Evolutionary conservation across 2,797 vertebrate genomes (phyloP).

Genomic region (Scyliorhinus canicula): DNA sequence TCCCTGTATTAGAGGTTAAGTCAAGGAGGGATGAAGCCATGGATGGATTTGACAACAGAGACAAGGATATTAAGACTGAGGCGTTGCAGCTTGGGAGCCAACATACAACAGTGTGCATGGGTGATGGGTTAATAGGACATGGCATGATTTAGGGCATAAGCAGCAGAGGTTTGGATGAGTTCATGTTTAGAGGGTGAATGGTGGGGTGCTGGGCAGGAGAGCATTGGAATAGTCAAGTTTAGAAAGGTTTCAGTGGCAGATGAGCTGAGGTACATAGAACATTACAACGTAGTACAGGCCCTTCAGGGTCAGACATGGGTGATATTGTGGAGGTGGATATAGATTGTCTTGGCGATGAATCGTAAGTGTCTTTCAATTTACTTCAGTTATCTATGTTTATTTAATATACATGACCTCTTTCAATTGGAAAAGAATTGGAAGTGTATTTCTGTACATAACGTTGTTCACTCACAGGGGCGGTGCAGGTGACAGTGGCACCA

Average conservation of each 20-base stretch:
- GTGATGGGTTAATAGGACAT: not conserved
- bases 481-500: not conserved
- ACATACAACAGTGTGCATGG: not conserved
- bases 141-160: not conserved
- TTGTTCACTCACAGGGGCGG: not conserved
- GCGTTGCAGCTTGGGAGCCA: not conserved
- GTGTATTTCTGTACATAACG: not conserved
- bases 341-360: not conserved
- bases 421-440: not conserved
- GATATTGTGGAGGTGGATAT: not conserved
- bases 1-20: not conserved
- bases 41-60: not conserved
- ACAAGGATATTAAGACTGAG: not conserved
- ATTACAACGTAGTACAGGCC: too few relatives aligned
- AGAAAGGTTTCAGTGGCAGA: not conserved
- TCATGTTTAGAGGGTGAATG: not conserved
- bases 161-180: not conserved
- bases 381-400: not conserved
- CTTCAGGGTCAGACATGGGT: not conserved
- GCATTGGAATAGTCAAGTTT: not conserved
- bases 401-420: not conserved
- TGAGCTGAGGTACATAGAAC: not conserved
- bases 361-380: not conserved
- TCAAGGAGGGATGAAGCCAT: not conserved
- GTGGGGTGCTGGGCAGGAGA: not conserved